Evolutionary conservation across 1,140 invertebrate genomes (phyloP), one percentile per base, ranked within the genome.

Genomic region (Nixonia krombeini): DNA sequence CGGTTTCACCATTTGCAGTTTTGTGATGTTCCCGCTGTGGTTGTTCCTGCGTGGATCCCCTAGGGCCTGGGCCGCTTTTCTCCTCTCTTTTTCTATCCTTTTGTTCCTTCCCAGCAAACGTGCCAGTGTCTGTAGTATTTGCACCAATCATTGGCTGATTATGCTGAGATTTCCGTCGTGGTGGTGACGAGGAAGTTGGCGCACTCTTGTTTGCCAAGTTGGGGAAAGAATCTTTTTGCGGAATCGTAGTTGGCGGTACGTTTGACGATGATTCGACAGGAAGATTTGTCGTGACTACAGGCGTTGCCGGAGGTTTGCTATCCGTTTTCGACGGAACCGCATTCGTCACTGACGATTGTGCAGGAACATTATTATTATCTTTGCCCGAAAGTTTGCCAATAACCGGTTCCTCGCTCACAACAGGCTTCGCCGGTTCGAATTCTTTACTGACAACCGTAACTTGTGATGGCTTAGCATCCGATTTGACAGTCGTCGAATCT

Each of bases 161-260:
- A 5, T 70, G 57, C 29, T 76, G 65, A 5, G 69, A 71, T 76
- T 82, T 83, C 31, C 79, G 74, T 31, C 79, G 63, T 4, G 80
- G 76, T n/a, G 80, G 81, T 38, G 80, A 82, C 13, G 62, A 38
- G 2, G 42, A 42, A 28, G 57, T 78, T 12, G 73, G 73, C 26
- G 64, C 55, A 46, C 46, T 74, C 31, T 75, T 80, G 28, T 35
- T 70, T 10, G 63, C 50, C 23, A 73, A 51, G 17, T 55, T 68
- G 10, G 76, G 71, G 25, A 76, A 74, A 9, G 59, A 63, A 13
- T 77, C 76, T 52, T 61, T 73, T 46, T 52, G 53, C 69, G 72
- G 66, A 57, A 28, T 46, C 25, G 35, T 58, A 7, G 26, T 23
- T 28, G 29, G 25, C 16, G 12, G 12, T 10, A 26, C 17, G 4